Evolutionary conservation across 2,888 invertebrate species (phyloP), one percentile per base, ranked within the genome.

Genomic region (Lithophane leautieri): DNA sequence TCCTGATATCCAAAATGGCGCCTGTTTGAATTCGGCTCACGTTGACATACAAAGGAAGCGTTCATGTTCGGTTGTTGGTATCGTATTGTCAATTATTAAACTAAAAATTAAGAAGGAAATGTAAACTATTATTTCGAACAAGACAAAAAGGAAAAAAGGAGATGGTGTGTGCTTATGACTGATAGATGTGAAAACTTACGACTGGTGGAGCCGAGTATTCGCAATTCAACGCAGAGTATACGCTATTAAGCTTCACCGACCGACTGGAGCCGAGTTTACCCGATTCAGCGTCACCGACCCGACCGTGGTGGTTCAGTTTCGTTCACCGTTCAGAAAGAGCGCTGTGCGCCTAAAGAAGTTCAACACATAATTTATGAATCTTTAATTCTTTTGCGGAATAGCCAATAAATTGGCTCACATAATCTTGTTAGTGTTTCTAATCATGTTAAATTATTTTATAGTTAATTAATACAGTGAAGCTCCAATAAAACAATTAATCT

Each of bases 1-100:
- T 76, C 76, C 70, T 76, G 56, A 58, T 52, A 58, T n/a, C 14
- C 34, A 67, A 58, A 14, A 80, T 70, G 79, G 80, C 58, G 67
- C 4, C n/a, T 56, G 52, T 70, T 76, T 19, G 25, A 9, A 80
- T 69, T 70, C 65, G 14, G 14, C 4, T 42, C 79, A 75, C 54
- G 79, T 66, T 69, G 25, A 1, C 9, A 66, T 70, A n/a, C 7
- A 60, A 44, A 34, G 56, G 63, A 79, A 68, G 34, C 25, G 25
- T 58, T 50, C 42, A 8, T 9, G 56, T 44, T 12, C 11, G 22
- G 47, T 60, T 52, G 34, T 52, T 28, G 8, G 34, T 25, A 56
- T 73, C 14, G 28, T 9, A 34, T 56, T 61, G 14, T 25, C 56
- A 56, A 42, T 52, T 34, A 52, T 47, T n/a, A 47, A 44, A 34